phyloP scores from a whole-genome alignment of 2,888 invertebrate species.

The Lamproptera curius region DNA sequence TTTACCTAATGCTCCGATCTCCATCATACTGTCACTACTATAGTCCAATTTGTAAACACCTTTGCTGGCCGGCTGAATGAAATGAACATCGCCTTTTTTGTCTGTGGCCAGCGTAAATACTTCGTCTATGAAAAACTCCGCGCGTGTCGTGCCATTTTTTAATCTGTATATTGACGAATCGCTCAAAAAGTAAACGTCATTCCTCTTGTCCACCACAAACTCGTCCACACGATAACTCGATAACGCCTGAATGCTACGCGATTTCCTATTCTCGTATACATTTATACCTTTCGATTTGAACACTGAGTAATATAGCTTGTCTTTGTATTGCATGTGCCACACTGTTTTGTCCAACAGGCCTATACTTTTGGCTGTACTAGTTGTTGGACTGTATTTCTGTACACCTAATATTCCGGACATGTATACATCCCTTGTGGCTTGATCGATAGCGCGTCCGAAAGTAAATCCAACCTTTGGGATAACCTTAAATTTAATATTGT shows the following conservation, averaged over 20 bases:
- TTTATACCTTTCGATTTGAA: constrained; percentile 45
- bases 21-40: constrained; percentile 34
- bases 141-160: constrained; percentile 40
- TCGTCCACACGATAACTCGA: constrained; percentile 50
- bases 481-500: constrained; percentile 38
- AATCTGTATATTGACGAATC: constrained; percentile 42
- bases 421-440: constrained; percentile 43
- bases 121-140: constrained; percentile 41
- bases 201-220: constrained; percentile 49
- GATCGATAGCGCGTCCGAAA: constrained; percentile 52
- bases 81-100: constrained; percentile 43
- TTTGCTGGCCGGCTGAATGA: constrained; percentile 45
- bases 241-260: constrained; percentile 35
- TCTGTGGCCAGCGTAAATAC: constrained; percentile 49
- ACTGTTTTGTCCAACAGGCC: constrained; percentile 48
- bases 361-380: constrained; percentile 35
- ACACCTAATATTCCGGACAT: constrained; percentile 50
- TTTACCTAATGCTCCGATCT: constrained; percentile 46
- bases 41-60: constrained; percentile 50
- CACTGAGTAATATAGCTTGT: constrained; percentile 46
- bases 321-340: constrained; percentile 53
- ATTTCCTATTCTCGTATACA: constrained; percentile 39
- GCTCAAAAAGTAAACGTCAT: constrained; percentile 53
- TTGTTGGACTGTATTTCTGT: constrained; percentile 41
- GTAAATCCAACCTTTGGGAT: constrained; percentile 47